Evolutionary conservation across 2,113 vertebrate genomes (phyloP).

Genomic region (Brachionichthys hirsutus): DNA sequence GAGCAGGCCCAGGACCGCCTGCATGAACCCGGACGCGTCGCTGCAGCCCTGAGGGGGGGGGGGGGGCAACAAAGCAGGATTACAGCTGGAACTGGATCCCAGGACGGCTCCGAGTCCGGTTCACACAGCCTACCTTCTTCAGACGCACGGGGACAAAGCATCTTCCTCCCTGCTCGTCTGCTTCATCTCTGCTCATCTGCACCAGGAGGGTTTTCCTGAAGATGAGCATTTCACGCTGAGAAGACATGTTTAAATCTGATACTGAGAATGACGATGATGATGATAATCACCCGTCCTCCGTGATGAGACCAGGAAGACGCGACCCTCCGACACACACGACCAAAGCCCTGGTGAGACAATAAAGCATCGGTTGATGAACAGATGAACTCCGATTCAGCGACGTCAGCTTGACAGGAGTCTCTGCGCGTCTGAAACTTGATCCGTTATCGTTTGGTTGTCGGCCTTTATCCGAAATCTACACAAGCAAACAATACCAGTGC

Average conservation of each 20-base stretch:
- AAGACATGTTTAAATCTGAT: not conserved
- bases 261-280: not conserved
- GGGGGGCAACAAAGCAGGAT: constrained; percentile 1
- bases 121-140: constrained; percentile 71
- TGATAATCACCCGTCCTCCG: constrained; percentile 78
- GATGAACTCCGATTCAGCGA: no score
- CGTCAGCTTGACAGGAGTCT: not conserved
- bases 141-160: constrained; percentile 77
- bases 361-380: not conserved
- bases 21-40: constrained; percentile 76
- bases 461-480: not conserved
- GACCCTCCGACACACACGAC: constrained; percentile 84
- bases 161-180: constrained; percentile 55
- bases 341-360: constrained; percentile 79
- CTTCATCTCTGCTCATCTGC: constrained; percentile 71
- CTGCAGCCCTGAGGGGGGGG: constrained; percentile 63
- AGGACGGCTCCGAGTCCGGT: not conserved
- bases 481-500: not conserved
- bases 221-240: not conserved
- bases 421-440: not conserved
- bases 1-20: constrained; percentile 79
- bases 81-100: no score
- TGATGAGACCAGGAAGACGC: constrained; percentile 43
- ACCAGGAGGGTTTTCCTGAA: constrained; percentile 77
- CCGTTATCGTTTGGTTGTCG: not conserved